Evolutionary conservation across 2,888 invertebrate genomes (phyloP).

Genomic region (Eustalomyia histrio): DNA sequence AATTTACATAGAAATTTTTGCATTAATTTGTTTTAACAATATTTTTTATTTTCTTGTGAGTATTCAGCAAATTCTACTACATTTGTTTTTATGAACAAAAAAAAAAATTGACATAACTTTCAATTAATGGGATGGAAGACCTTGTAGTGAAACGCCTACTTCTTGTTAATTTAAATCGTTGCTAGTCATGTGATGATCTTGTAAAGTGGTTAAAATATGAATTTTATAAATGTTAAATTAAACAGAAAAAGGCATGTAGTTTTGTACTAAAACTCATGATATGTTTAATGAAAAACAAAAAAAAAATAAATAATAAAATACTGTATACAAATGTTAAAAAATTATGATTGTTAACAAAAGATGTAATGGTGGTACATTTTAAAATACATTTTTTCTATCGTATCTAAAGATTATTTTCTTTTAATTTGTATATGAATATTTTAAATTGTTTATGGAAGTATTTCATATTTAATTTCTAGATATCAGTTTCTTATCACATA

Average conservation of each 20-base stretch:
- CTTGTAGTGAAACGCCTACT: slow-evolving; percentile 56
- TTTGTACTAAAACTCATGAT: slow-evolving; percentile 3
- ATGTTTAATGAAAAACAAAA: background rate
- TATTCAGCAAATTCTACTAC: background rate
- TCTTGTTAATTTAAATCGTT: slow-evolving; percentile 63
- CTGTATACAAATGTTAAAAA: background rate
- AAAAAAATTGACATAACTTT: slow-evolving; percentile 46
- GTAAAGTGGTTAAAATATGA: slow-evolving; percentile 12
- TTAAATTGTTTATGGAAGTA: background rate
- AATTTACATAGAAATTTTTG: slow-evolving; percentile 11
- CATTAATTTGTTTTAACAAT: slow-evolving; percentile 7
- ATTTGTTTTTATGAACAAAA: slow-evolving; percentile 2
- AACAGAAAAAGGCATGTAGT: slow-evolving; percentile 36
- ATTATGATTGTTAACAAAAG: background rate
- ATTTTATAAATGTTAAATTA: slow-evolving; percentile 48
- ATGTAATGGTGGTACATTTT: background rate
- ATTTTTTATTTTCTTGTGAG: background rate
- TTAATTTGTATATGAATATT: background rate
- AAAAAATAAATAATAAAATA: no score
- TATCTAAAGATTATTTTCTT: background rate
- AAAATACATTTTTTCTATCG: background rate
- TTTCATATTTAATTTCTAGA: background rate
- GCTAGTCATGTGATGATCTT: slow-evolving; percentile 58
- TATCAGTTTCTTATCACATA: slow-evolving; percentile 19
- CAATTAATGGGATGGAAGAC: slow-evolving; percentile 39